A percentile compares a stretch with the other conserved stretches of the same genome.
Evolutionary conservation across 2,888 invertebrate species (phyloP).

Genomic region (Sycophila texana): DNA sequence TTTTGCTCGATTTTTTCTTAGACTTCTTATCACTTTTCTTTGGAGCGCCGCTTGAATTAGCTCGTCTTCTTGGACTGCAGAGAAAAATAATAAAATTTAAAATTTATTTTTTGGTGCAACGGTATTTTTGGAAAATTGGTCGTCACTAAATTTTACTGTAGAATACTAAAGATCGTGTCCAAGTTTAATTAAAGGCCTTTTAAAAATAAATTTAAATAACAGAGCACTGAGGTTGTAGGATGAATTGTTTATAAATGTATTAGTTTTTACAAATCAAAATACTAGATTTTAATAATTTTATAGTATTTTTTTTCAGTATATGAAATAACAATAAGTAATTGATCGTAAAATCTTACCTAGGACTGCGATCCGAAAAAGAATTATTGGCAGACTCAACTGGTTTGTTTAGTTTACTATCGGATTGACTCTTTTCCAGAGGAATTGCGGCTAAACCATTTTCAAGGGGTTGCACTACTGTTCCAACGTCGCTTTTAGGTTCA

Average conservation of each 20-base stretch:
- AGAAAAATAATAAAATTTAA: background rate
- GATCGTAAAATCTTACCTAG: conserved; percentile 53
- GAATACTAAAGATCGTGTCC: too few species aligned
- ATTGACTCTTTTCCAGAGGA: conserved; percentile 81
- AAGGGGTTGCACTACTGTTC: conserved; percentile 30
- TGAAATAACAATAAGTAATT: background rate
- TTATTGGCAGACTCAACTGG: conserved; percentile 58
- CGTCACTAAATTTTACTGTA: background rate
- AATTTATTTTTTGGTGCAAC: too few species aligned
- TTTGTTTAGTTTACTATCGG: conserved; percentile 80
- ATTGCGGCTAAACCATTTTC: conserved; percentile 69
- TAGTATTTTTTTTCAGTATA: background rate
- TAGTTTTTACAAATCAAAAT: too few species aligned
- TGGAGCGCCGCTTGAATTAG: conserved; percentile 72
- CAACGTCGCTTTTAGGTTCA: conserved; percentile 33
- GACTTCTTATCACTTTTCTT: conserved; percentile 78
- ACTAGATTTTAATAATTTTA: too few species aligned
- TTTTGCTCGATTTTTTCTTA: conserved; percentile 77
- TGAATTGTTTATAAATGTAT: too few species aligned
- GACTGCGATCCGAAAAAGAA: conserved; percentile 68
- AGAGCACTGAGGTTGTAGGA: too few species aligned
- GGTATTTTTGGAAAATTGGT: too few species aligned
- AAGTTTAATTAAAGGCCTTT: too few species aligned
- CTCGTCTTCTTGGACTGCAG: conserved; percentile 69
- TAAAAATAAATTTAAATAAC: too few species aligned